Percentiles rank a stretch among this genome's conserved stretches.
Conservation (phyloP, 2,797 vertebrate genomes). For the Pogonophryne albipinna region DNA sequence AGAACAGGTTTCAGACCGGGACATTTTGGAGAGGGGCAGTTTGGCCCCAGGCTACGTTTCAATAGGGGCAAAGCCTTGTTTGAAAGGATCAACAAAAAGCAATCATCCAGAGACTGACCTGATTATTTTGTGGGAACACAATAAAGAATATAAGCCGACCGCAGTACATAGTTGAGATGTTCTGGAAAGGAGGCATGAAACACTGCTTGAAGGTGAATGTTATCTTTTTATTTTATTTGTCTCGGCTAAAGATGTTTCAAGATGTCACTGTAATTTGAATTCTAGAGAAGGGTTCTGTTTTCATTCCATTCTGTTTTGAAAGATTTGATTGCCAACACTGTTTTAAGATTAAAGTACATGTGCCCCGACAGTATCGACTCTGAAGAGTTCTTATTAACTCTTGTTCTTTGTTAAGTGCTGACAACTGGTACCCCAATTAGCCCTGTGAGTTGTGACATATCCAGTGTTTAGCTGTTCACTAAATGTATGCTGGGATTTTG, state of each 20-base stretch:
- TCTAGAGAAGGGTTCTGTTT: not conserved
- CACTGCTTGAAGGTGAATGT: not conserved
- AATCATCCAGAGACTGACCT: slow-evolving; percentile 15
- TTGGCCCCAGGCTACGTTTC: slow-evolving; percentile 29
- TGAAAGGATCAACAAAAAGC: slow-evolving; percentile 26
- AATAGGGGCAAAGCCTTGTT: slow-evolving; percentile 32
- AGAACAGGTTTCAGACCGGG: slow-evolving; percentile 4
- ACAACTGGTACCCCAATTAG: slow-evolving; percentile 24
- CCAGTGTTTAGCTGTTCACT: slow-evolving; percentile 1
- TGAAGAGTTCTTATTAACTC: slow-evolving; percentile 31
- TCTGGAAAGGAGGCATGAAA: not conserved
- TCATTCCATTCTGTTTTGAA: not conserved
- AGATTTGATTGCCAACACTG: not conserved
- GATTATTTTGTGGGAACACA: slow-evolving; percentile 31
- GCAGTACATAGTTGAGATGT: not conserved
- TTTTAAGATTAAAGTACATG: not conserved
- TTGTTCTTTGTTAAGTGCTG: slow-evolving; percentile 1
- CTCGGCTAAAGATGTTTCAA: not conserved
- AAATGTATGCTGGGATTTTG: not conserved
- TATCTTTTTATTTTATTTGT: not conserved
- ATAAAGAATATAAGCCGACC: slow-evolving; percentile 16
- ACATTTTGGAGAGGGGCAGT: slow-evolving; percentile 29
- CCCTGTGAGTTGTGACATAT: not conserved
- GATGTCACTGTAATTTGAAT: not conserved
- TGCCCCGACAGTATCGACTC: not conserved